phyloP scores from a whole-genome alignment of 2,888 invertebrate species.

The Philopedon plagiatum region DNA sequence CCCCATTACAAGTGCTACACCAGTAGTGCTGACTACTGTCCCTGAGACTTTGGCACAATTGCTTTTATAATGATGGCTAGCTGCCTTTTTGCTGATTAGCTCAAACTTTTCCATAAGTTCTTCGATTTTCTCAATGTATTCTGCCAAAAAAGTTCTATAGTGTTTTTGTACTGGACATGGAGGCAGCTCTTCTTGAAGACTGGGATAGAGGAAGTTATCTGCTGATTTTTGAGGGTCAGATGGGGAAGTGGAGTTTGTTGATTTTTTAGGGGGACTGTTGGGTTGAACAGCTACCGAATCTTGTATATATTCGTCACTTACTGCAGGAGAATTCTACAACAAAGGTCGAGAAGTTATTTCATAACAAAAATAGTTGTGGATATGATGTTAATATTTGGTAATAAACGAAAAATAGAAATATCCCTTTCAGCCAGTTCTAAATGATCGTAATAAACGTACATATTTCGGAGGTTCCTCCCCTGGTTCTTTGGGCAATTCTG shows the following conservation, averaged over 20 bases:
- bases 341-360: not conserved
- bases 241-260: not conserved
- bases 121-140: conserved; percentile 52
- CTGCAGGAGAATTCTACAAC: conserved; percentile 10
- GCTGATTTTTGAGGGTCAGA: not conserved
- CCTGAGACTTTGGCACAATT: conserved; percentile 54
- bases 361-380: not conserved
- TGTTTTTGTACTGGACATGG: conserved; percentile 36
- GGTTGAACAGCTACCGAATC: not conserved
- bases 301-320: not conserved
- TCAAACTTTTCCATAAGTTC: conserved; percentile 51
- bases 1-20: conserved; percentile 54
- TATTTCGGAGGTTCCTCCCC: not conserved
- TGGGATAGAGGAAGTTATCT: conserved; percentile 17
- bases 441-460: conserved; percentile 1
- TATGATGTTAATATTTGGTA: not conserved
- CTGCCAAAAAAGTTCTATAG: conserved; percentile 49
- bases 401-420: no score
- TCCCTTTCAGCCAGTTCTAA: not conserved
- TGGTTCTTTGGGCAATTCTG: conserved; percentile 29
- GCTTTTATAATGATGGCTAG: conserved; percentile 51
- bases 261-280: not conserved
- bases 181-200: conserved; percentile 13
- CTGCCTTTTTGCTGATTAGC: conserved; percentile 50
- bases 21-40: conserved; percentile 54